These are phyloP conservation scores for Malurus cyaneus DNA, from an alignment of 2,113 vertebrate species.

Conservation along the genomic window DNA sequence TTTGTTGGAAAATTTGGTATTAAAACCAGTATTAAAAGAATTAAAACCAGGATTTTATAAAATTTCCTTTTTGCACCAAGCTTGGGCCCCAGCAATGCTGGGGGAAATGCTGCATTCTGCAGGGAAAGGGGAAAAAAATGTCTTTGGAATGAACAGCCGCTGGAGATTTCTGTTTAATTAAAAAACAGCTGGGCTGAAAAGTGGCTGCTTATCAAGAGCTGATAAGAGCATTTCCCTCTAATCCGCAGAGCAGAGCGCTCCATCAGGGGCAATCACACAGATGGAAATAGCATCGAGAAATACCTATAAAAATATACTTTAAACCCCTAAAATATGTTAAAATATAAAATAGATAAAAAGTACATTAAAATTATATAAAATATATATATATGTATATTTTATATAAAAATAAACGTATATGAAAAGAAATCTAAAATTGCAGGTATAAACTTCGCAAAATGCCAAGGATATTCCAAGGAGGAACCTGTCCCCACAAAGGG, in stretches of 20 bases:
- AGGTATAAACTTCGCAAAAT: neutral
- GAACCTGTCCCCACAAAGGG: neutral
- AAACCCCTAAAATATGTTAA: too few species aligned
- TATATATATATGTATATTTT: too few species aligned
- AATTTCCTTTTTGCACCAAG: neutral
- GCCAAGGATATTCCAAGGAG: neutral
- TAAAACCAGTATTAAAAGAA: neutral
- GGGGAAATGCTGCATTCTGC: neutral
- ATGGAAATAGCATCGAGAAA: neutral
- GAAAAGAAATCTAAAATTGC: too few species aligned
- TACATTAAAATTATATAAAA: too few species aligned
- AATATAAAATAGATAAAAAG: too few species aligned
- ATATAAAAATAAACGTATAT: too few species aligned
- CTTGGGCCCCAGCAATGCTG: neutral
- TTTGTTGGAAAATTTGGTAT: neutral
- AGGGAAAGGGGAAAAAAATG: neutral
- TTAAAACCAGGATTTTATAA: neutral
- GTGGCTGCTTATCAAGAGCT: conserved; percentile 9
- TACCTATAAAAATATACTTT: too few species aligned
- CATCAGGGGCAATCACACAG: neutral
- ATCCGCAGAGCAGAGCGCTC: neutral
- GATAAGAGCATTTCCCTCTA: neutral
- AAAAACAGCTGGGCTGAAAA: conserved; percentile 46
- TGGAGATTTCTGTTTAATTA: conserved; percentile 1
- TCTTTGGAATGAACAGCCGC: conserved; percentile 16